Percentiles rank a stretch among this genome's conserved stretches.
These are phyloP conservation scores for Nomada goodeniana DNA, from an alignment of 2,888 invertebrate genomes.

Conservation along the genomic window DNA sequence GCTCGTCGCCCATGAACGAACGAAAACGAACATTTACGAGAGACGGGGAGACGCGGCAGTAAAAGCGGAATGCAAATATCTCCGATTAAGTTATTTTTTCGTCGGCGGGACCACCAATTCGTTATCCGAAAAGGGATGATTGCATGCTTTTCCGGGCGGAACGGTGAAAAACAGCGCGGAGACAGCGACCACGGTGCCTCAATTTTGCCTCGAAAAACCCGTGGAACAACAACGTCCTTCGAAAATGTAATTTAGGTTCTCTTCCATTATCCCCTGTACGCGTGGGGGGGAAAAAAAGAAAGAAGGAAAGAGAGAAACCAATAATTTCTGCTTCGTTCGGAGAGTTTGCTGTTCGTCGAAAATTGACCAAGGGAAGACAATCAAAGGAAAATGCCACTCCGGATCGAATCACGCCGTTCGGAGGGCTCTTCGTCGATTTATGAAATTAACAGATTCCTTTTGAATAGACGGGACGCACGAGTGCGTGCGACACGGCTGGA, in stretches of 20 bases:
- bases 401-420: background rate
- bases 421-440: slow-evolving; percentile 10
- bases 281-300: background rate
- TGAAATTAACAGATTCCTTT: slow-evolving; percentile 52
- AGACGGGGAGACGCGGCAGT: background rate
- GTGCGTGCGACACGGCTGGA: slow-evolving; percentile 34
- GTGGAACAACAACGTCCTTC: background rate
- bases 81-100: slow-evolving; percentile 23
- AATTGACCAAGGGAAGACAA: background rate
- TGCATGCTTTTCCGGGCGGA: slow-evolving; percentile 29
- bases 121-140: slow-evolving; percentile 19
- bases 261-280: background rate
- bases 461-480: slow-evolving; percentile 23
- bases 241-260: slow-evolving; percentile 10
- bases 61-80: slow-evolving; percentile 4
- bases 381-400: background rate
- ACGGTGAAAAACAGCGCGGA: slow-evolving; percentile 18
- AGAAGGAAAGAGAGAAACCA: background rate
- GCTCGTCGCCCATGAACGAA: background rate
- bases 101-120: background rate
- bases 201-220: slow-evolving; percentile 14
- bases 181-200: background rate
- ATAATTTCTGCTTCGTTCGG: slow-evolving; percentile 1
- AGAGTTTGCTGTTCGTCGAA: background rate
- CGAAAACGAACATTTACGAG: background rate